Conservation (phyloP, 2,888 invertebrate species). For the Caenorhabditis auriculariae region DNA sequence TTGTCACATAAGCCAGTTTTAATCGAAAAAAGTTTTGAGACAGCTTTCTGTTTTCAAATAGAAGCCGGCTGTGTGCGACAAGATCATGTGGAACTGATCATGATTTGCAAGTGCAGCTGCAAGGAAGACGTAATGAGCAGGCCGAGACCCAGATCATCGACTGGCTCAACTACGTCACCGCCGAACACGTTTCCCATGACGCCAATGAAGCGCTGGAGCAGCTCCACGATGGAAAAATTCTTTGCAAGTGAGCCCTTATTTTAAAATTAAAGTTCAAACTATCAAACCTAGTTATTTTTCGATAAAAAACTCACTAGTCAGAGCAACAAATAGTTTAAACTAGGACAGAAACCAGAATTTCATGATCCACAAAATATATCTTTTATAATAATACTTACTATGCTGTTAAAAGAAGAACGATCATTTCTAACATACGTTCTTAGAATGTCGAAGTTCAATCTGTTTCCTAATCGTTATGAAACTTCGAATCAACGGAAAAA, state of each 20-base stretch:
- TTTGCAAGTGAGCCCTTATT: slow-evolving; percentile 37
- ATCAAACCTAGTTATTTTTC: neutral
- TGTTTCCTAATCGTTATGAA: no score
- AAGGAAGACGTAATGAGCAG: slow-evolving; percentile 37
- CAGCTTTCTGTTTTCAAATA: no score
- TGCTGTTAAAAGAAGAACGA: no score
- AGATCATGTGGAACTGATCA: no score
- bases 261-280: neutral
- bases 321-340: no score
- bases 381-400: no score
- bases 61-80: no score
- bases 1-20: neutral
- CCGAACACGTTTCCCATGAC: slow-evolving; percentile 5
- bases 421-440: no score
- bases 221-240: slow-evolving; percentile 37
- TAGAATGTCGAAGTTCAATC: no score
- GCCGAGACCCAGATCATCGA: slow-evolving; percentile 30
- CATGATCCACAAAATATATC: no score
- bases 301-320: neutral
- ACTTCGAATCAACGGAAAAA: no score
- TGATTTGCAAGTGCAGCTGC: slow-evolving; percentile 28
- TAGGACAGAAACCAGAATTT: no score
- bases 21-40: neutral
- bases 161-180: slow-evolving; percentile 34
- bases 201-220: slow-evolving; percentile 18